Base-by-base conservation (phyloP, 2,888 invertebrate species). In the Yponomeuta plumbellus region DNA sequence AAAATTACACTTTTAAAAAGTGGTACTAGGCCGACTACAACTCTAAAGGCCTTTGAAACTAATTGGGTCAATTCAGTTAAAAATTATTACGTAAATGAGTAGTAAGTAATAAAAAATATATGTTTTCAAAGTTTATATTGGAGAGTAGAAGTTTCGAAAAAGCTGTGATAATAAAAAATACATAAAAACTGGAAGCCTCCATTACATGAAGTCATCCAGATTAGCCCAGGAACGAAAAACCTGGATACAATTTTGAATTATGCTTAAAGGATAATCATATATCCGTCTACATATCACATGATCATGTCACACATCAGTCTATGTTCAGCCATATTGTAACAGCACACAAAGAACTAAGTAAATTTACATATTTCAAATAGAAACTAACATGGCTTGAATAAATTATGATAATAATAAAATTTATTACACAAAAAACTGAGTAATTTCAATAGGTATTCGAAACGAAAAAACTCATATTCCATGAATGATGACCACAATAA, bases 281-380 rank as follows among this genome's bases (percentile, higher is more conserved):
- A 77, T 71, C 76, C 75, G 72, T 72, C 81, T 83, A 82, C 82
- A 79, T 88, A 88, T 87, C 88, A 88, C 88, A 88, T 34, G 80
- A 76, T 82, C 77, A 78, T 79, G 79, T 73, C 80, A 78, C 82
- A 83, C 83, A 81, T 87, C 88, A 88, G 87, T 88, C 86, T 70
- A 74, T 74, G 75, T 63, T 40, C 63, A 13, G 63, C 39, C 79
- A 80, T 76, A 78, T 77, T 80, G 74, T 76, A 76, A 22, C 23
- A 64, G 61, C 58, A 61, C 23, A 23, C 20, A 59, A 22, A 20
- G 4, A 21, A 21, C 34, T 5, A 34, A 26, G 26, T 2, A 5
- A n/a, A n/a, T n/a, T n/a, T n/a, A n/a, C n/a, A n/a, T n/a, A n/a
- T n/a, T 39, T 8, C 11, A 39, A 39, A 39, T 39, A 39, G 39